A percentile compares a stretch with the other conserved stretches of the same genome.
phyloP scores from a whole-genome alignment of 2,888 invertebrate species.

The Oscheius sp. region DNA sequence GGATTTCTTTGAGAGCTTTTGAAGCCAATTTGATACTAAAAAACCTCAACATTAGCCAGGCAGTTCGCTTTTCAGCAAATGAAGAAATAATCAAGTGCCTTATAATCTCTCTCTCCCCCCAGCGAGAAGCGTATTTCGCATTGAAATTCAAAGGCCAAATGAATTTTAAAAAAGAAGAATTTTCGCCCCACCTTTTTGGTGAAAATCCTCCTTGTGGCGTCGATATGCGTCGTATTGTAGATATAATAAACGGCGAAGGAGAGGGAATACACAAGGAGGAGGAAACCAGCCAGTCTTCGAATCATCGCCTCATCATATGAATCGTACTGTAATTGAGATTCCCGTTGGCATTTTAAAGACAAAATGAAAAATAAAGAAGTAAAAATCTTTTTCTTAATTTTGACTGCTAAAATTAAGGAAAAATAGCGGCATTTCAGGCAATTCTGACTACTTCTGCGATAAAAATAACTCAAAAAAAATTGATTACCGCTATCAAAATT shows the following conservation, averaged over 20 bases:
- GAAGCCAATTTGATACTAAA: no score
- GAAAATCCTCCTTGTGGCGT: constrained; percentile 13
- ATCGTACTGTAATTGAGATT: background rate
- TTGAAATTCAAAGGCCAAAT: no score
- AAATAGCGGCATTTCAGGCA: background rate
- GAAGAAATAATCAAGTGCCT: no score
- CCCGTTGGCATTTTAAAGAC: background rate
- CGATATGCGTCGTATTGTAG: constrained; percentile 4
- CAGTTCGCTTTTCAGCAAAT: no score
- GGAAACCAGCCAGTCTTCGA: background rate
- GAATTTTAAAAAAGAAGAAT: no score
- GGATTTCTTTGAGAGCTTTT: no score
- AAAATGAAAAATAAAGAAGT: background rate
- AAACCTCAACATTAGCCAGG: no score
- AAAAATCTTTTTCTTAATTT: background rate
- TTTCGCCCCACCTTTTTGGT: constrained; percentile 15
- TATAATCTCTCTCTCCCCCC: no score
- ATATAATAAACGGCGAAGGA: constrained; percentile 12
- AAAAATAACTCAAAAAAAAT: background rate
- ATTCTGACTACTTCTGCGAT: background rate
- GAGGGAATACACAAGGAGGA: constrained; percentile 11
- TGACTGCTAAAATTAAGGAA: background rate
- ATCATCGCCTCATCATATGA: constrained; percentile 1
- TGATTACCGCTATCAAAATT: background rate
- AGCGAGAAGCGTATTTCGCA: no score